Conservation (phyloP, 2,888 invertebrate species). For the Drosophila peninsularis region DNA sequence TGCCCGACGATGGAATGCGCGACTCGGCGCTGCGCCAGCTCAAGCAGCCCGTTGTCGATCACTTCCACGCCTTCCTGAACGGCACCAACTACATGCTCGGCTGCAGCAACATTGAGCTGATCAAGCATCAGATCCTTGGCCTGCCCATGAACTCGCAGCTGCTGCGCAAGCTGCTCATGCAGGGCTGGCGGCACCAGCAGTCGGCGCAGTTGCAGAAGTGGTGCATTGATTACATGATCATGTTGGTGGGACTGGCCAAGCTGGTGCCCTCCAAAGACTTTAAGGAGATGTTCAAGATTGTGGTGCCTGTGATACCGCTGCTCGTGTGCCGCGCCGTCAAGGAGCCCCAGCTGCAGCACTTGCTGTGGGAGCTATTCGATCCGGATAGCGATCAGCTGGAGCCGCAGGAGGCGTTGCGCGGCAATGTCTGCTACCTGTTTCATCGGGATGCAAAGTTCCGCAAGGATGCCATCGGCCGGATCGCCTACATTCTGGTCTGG, state of each 20-base stretch:
- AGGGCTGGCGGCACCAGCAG: constrained; percentile 28
- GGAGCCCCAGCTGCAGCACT: constrained; percentile 33
- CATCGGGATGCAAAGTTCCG: constrained; percentile 66
- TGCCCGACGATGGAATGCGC: constrained; percentile 63
- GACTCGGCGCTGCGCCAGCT: constrained; percentile 61
- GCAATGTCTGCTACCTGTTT: constrained; percentile 80
- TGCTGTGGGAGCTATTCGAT: constrained; percentile 72
- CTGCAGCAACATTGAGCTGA: constrained; percentile 57
- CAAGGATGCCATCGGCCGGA: constrained; percentile 70
- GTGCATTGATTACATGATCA: constrained; percentile 73
- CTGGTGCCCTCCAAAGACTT: constrained; percentile 66
- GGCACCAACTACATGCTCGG: constrained; percentile 65
- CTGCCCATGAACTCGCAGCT: constrained; percentile 78
- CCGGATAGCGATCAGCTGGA: constrained; percentile 73
- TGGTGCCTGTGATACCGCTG: constrained; percentile 71
- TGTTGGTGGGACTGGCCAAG: constrained; percentile 76
- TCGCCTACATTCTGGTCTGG: constrained; percentile 70
- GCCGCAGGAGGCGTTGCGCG: constrained; percentile 64
- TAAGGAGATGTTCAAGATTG: constrained; percentile 51
- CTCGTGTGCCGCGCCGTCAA: constrained; percentile 63
- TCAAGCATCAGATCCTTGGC: constrained; percentile 73
- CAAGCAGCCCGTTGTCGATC: constrained; percentile 65
- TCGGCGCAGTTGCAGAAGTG: constrained; percentile 45
- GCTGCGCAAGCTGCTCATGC: constrained; percentile 68
- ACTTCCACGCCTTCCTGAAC: constrained; percentile 79